Percentiles rank a stretch among this genome's conserved stretches.
phyloP scores from a whole-genome alignment of 2,113 vertebrate species.

The zebrafish (Danio rerio) region GRCz12tu NC_133183.1:21208501-21209000 shows the following conservation, averaged over 20 bases:
- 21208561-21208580: neutral
- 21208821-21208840: neutral
- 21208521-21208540: too few species aligned
- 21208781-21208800: conserved; percentile 6
- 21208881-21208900: neutral
- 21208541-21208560: neutral
- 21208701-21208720: conserved; percentile 13
- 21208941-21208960: neutral
- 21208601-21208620: neutral
- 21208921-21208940: conserved; percentile 12
- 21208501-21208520: too few species aligned
- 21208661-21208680: conserved; percentile 23
- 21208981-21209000: neutral
- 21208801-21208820: conserved; percentile 16
- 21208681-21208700: neutral
- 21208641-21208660: conserved; percentile 35
- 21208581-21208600: neutral
- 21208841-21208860: neutral
- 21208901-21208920: neutral
- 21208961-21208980: neutral
- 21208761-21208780: conserved; percentile 3
- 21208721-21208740: conserved; percentile 35
- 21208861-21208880: conserved; percentile 2
- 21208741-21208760: conserved; percentile 14
- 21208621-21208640: neutral